These are phyloP conservation scores for Crossocerus cetratus DNA, from an alignment of 2,888 invertebrate genomes.

Conservation along the genomic window DNA sequence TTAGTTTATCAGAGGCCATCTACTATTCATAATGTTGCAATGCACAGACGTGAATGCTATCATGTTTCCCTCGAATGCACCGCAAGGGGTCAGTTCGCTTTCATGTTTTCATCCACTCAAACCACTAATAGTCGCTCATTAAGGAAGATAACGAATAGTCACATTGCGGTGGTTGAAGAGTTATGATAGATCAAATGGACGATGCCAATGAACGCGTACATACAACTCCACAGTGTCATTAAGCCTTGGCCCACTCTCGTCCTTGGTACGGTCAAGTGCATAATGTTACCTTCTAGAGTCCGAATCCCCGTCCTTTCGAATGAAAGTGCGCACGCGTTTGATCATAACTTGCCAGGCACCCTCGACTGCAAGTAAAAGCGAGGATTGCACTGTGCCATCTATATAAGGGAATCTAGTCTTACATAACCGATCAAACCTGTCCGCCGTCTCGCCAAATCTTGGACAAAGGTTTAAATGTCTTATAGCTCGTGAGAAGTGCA, in stretches of 20 bases:
- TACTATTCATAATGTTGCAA: too few species aligned
- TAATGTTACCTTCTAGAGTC: constrained; percentile 45
- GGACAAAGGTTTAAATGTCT: too few species aligned
- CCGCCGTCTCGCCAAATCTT: too few species aligned
- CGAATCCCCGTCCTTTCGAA: constrained; percentile 36
- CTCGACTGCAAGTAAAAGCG: constrained; percentile 22
- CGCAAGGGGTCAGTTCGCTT: too few species aligned
- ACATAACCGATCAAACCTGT: constrained; percentile 7
- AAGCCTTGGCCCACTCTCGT: constrained; percentile 50
- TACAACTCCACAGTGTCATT: constrained; percentile 18
- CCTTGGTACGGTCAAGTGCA: constrained; percentile 48
- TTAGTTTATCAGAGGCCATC: too few species aligned
- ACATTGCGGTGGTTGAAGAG: not conserved
- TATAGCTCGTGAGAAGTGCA: too few species aligned
- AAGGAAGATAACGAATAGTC: not conserved
- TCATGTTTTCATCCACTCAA: not conserved
- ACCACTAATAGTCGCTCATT: not conserved
- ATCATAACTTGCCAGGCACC: not conserved
- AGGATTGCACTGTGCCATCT: constrained; percentile 40
- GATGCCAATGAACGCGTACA: constrained; percentile 2
- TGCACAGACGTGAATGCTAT: too few species aligned
- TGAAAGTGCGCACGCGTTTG: constrained; percentile 33
- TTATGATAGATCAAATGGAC: not conserved
- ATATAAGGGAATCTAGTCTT: constrained; percentile 35
- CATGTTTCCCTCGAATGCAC: too few species aligned